Evolutionary conservation across 2,113 vertebrate genomes (phyloP).

Genomic region (Corydoras sp.): DNA sequence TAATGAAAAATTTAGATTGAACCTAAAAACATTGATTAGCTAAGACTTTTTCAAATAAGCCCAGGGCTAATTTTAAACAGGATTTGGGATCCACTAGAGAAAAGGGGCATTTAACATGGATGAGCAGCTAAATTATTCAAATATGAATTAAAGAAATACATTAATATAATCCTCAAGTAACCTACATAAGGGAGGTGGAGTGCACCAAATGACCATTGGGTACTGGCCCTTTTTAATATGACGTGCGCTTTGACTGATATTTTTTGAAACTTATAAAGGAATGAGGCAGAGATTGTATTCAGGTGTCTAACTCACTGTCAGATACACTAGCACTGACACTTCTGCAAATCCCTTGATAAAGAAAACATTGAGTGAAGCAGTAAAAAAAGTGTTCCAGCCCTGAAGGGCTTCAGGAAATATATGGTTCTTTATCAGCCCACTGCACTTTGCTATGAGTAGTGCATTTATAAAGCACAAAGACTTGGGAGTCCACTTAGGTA

Average conservation of each 20-base stretch:
- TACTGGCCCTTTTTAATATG: background rate
- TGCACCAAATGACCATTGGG: background rate
- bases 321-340: constrained; percentile 9
- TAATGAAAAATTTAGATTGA: no score
- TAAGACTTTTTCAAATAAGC: no score
- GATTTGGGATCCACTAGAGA: no score
- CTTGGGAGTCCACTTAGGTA: constrained; percentile 8
- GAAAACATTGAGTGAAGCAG: constrained; percentile 13
- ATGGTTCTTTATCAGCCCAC: constrained; percentile 19
- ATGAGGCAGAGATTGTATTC: constrained; percentile 20
- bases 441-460: background rate
- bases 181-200: background rate
- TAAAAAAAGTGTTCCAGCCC: constrained; percentile 22
- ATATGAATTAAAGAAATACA: background rate
- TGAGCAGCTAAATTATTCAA: no score
- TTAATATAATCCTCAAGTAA: constrained; percentile 43
- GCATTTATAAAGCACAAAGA: constrained; percentile 21
- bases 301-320: background rate
- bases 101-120: no score
- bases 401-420: constrained; percentile 17
- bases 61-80: no score
- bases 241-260: constrained; percentile 1
- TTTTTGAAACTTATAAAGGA: constrained; percentile 4
- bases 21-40: no score
- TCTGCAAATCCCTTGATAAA: constrained; percentile 19